phyloP scores from a whole-genome alignment of 2,113 vertebrate species.

The Aix galericulata region DNA sequence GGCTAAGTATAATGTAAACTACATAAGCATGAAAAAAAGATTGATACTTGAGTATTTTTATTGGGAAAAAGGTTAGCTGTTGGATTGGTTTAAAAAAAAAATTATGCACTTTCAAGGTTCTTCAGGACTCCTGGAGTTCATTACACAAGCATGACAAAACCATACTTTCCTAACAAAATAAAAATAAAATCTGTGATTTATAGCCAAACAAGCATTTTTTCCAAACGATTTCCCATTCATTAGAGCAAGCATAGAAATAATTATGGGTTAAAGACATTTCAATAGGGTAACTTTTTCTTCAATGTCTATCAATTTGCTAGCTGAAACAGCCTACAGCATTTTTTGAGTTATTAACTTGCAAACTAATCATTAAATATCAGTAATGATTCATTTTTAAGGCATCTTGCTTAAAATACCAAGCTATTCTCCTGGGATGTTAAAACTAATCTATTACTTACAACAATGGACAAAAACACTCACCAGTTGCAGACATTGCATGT shows the following conservation, averaged over 20 bases:
- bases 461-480: neutral
- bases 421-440: neutral
- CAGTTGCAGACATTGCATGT: neutral
- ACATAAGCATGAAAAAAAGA: neutral
- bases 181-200: neutral
- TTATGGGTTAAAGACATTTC: neutral
- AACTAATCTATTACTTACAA: neutral
- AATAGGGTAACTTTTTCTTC: neutral
- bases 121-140: neutral
- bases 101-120: neutral
- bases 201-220: neutral
- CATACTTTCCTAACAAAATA: neutral
- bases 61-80: neutral
- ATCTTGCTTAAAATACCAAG: neutral
- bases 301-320: neutral
- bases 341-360: neutral
- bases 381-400: neutral
- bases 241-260: neutral
- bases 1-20: neutral
- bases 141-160: neutral
- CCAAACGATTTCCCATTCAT: neutral
- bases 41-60: neutral
- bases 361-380: neutral
- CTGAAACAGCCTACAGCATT: neutral
- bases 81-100: neutral